These are phyloP conservation scores for Apotomis capreana DNA, from an alignment of 2,888 invertebrate genomes.

Conservation along the genomic window DNA sequence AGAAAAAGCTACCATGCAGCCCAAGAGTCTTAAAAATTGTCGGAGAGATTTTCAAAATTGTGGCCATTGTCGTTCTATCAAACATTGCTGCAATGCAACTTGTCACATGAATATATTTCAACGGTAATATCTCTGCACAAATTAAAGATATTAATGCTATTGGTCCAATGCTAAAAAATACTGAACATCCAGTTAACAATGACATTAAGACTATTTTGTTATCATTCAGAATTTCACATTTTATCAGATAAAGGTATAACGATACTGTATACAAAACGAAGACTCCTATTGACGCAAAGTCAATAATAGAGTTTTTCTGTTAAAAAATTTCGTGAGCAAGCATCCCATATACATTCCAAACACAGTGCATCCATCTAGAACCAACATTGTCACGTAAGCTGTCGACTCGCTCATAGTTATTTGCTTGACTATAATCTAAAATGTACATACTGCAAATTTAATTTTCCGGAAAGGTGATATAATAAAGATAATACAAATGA, in stretches of 20 bases:
- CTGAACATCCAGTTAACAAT: conserved; percentile 59
- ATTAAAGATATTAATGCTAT: conserved; percentile 63
- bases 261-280: conserved; percentile 59
- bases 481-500: conserved; percentile 48
- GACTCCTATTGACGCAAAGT: conserved; percentile 55
- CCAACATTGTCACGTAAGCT: conserved; percentile 54
- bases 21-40: neutral
- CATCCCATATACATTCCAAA: conserved; percentile 66
- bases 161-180: conserved; percentile 65
- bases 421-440: conserved; percentile 45
- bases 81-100: neutral
- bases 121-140: conserved; percentile 62
- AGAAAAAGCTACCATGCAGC: conserved; percentile 2
- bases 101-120: conserved; percentile 46
- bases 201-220: conserved; percentile 58
- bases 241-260: conserved; percentile 60
- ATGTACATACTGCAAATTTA: conserved; percentile 48
- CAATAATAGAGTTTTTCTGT: conserved; percentile 51
- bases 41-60: neutral
- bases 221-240: conserved; percentile 51
- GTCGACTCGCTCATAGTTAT: conserved; percentile 32
- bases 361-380: conserved; percentile 52
- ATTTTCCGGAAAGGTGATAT: conserved; percentile 49
- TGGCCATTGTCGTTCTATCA: neutral
- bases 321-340: conserved; percentile 50